Conservation (phyloP, 2,113 vertebrate genomes). For the Gallinago paraguaiae region DNA sequence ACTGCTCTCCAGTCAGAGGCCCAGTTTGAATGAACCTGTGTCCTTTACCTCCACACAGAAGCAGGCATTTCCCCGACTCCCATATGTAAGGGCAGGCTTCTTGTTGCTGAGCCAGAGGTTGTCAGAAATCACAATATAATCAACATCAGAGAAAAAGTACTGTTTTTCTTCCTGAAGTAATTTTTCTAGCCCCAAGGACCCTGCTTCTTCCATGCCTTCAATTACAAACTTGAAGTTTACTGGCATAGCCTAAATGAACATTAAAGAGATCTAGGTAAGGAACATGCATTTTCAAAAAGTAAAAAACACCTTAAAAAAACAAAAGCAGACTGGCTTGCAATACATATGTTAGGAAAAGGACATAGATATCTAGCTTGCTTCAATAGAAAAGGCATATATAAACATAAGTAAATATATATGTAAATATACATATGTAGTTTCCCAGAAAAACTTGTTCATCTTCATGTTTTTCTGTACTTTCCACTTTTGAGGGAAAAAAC, state of each 20-base stretch:
- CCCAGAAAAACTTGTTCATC: not conserved
- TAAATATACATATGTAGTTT: not conserved
- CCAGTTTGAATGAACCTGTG: not conserved
- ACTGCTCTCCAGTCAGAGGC: not conserved
- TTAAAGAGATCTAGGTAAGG: not conserved
- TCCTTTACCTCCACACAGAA: conserved; percentile 78
- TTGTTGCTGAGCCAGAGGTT: conserved; percentile 75
- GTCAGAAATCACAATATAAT: conserved; percentile 79
- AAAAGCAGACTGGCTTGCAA: not conserved
- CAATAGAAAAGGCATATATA: not conserved
- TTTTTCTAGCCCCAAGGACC: conserved; percentile 75
- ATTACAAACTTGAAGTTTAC: conserved; percentile 81
- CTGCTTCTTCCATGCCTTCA: conserved; percentile 83
- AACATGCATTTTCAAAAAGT: not conserved
- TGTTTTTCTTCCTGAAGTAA: conserved; percentile 61
- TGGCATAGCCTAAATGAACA: conserved; percentile 69
- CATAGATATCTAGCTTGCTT: not conserved
- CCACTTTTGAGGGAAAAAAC: not conserved
- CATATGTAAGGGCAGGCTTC: conserved; percentile 76
- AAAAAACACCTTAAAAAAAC: not conserved
- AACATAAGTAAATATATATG: not conserved
- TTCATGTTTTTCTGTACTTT: not conserved
- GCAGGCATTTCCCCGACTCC: conserved; percentile 76
- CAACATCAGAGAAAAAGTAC: conserved; percentile 75
- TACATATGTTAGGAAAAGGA: not conserved